Percentiles rank a stretch among this genome's conserved stretches.
Evolutionary conservation across 53 echinoderm and acorn worm species (phyloP).

Genomic region (Antedon mediterranea): DNA sequence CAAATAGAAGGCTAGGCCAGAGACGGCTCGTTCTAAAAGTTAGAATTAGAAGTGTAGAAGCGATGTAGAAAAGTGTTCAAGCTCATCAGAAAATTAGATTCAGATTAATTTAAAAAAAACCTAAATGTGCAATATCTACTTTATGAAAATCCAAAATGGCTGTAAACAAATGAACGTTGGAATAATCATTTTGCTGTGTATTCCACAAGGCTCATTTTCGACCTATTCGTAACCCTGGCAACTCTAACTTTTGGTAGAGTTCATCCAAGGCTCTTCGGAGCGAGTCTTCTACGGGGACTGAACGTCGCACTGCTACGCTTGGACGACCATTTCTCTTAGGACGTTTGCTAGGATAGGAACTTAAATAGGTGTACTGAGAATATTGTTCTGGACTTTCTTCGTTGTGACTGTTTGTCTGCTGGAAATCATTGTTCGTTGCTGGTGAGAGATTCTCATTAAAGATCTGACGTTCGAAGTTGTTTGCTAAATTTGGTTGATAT

Average conservation of each 20-base stretch:
- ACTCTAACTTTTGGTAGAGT: not conserved
- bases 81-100: too few species aligned
- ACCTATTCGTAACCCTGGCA: not conserved
- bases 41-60: too few species aligned
- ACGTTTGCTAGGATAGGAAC: not conserved
- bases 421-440: not conserved
- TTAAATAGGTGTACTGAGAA: not conserved
- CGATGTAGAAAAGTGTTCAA: too few species aligned
- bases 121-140: too few species aligned
- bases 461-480: not conserved
- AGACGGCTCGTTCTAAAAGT: too few species aligned
- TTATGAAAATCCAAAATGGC: too few species aligned
- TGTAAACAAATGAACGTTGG: not conserved
- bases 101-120: too few species aligned
- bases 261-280: not conserved
- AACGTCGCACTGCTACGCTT: not conserved
- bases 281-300: not conserved
- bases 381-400: not conserved
- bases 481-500: not conserved
- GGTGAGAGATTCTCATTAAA: not conserved
- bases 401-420: not conserved
- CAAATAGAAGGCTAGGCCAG: too few species aligned
- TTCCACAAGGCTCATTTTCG: not conserved
- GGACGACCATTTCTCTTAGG: not conserved
- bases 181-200: not conserved